Percentiles rank a stretch among this genome's conserved stretches.
Evolutionary conservation across 23 tunicate genomes (phyloP).

Genomic region (Clavelina lepadiformis): DNA sequence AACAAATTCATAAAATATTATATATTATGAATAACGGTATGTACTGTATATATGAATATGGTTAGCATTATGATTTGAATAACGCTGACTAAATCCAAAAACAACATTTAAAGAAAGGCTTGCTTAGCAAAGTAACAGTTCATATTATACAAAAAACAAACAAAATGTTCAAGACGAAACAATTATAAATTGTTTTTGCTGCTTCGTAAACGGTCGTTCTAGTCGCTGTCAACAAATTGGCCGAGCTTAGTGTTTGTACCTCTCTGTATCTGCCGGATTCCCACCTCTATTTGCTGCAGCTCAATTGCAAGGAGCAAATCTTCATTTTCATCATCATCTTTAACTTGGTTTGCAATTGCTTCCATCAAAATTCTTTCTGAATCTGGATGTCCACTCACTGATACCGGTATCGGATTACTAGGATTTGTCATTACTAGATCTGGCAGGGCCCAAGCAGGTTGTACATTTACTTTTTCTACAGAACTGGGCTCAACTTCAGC

Average conservation of each 20-base stretch:
- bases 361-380: not conserved
- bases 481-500: conserved; percentile 61
- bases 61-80: too few relatives aligned
- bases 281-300: conserved; percentile 82
- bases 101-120: too few relatives aligned
- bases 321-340: conserved; percentile 34
- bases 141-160: too few relatives aligned
- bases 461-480: not conserved
- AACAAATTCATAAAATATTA: too few relatives aligned
- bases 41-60: too few relatives aligned
- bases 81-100: too few relatives aligned
- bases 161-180: too few relatives aligned
- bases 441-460: conserved; percentile 10
- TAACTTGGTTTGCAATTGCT: not conserved
- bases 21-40: too few relatives aligned
- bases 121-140: too few relatives aligned
- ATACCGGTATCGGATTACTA: conserved; percentile 11
- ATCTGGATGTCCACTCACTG: not conserved
- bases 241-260: conserved; percentile 1
- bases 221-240: too few relatives aligned
- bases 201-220: too few relatives aligned
- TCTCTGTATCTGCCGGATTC: conserved; percentile 50
- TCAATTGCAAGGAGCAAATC: conserved; percentile 75
- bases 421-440: conserved; percentile 8
- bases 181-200: too few relatives aligned